Evolutionary conservation across 2,888 invertebrate genomes (phyloP).

Genomic region (Augiades crinisus): DNA sequence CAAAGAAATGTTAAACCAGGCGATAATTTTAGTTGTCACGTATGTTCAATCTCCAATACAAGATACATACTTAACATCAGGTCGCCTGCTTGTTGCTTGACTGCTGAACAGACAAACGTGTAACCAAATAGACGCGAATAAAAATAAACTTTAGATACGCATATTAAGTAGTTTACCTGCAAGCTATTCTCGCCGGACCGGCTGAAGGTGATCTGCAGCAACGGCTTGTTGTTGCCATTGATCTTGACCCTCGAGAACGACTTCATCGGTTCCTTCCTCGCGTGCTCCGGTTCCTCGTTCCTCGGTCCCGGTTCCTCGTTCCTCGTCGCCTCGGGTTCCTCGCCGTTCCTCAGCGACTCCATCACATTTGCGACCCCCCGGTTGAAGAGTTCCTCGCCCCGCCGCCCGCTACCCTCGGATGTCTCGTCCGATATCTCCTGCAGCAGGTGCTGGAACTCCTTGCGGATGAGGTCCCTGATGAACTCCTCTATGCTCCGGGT

Average conservation of each 20-base stretch:
- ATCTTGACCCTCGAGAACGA: slow-evolving; percentile 70
- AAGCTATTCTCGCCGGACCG: slow-evolving; percentile 65
- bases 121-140: too few relatives aligned
- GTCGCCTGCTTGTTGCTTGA: too few relatives aligned
- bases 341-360: slow-evolving; percentile 49
- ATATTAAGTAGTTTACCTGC: too few relatives aligned
- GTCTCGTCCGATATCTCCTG: slow-evolving; percentile 53
- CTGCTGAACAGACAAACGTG: too few relatives aligned
- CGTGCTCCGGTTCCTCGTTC: too few relatives aligned
- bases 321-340: slow-evolving; percentile 42
- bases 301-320: too few relatives aligned
- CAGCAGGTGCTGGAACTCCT: slow-evolving; percentile 61
- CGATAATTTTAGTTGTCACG: too few relatives aligned
- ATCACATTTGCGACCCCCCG: slow-evolving; percentile 62
- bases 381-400: slow-evolving; percentile 55
- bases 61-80: too few relatives aligned
- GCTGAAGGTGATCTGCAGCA: slow-evolving; percentile 65
- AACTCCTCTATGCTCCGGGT: slow-evolving; percentile 68
- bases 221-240: slow-evolving; percentile 70
- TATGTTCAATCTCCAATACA: too few relatives aligned
- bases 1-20: too few relatives aligned
- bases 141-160: too few relatives aligned
- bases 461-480: slow-evolving; percentile 64
- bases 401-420: too few relatives aligned
- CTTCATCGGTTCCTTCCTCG: slow-evolving; percentile 48